Base-by-base conservation (phyloP, 2,888 invertebrate genomes). In the Microctonus aethiopoides region DNA sequence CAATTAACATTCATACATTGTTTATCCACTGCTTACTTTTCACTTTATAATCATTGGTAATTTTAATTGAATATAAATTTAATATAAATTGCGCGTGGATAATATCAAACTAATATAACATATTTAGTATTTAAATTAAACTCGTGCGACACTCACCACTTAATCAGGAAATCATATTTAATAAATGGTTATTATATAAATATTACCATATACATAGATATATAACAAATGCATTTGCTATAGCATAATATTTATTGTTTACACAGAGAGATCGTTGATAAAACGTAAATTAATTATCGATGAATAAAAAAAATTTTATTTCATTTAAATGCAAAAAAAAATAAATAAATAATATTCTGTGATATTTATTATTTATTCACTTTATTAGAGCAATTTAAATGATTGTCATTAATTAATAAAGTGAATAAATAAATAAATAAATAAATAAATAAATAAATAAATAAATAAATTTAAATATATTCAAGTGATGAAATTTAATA, bases 1-100 rank as follows among this genome's bases (percentile, higher is more conserved):
- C 86, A 85, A 86, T 86, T 86, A 86, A 86, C 86, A 85, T 85
- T 85, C 82, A 78, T 77, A 77, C 76, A 76, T 77, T 77, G 77
- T 78, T 78, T 76, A 78, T 77, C 74, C 75, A 70, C 72, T 68
- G 76, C 73, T 46, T 76, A 76, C 72, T 74, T 75, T 76, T 71
- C 60, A 67, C 72, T 16, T 7, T 74, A 70, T 72, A 75, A 74
- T 75, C 72, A 68, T 68, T 20, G 41, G 71, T 76, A 71, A 74
- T 74, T 73, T 74, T 73, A 75, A 75, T 75, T 75, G 70, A 68
- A 75, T 26, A 41, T 56, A 9, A 10, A 22, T 57, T 46, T 20
- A 22, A 52, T 29, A 32, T 10, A 32, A 67, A 52, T 54, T 57
- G 41, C 52, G 6, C 39, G 16, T n/a, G 7, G 13, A n/a, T 24